Evolutionary conservation across 2,797 vertebrate genomes (phyloP).

Genomic region (Heteromormyrus szaboi): DNA sequence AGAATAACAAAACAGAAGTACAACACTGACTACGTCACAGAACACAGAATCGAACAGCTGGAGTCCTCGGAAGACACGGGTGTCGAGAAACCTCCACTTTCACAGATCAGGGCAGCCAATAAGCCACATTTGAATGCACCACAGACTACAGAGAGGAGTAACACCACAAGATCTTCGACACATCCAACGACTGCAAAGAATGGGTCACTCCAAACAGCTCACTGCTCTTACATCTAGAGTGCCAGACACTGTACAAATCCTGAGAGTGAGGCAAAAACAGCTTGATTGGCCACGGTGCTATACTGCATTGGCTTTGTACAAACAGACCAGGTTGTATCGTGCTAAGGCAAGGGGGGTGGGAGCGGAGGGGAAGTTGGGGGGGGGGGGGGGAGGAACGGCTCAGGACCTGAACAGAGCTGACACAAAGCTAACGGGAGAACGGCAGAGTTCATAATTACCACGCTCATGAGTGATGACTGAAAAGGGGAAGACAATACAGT

Average conservation of each 20-base stretch:
- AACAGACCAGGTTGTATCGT: slow-evolving; percentile 32
- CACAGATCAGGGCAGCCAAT: slow-evolving; percentile 62
- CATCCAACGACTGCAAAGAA: slow-evolving; percentile 51
- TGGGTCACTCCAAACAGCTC: slow-evolving; percentile 53
- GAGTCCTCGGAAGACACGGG: slow-evolving; percentile 45
- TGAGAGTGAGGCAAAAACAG: slow-evolving; percentile 54
- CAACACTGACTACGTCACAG: slow-evolving; percentile 55
- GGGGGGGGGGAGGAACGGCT: slow-evolving; percentile 35
- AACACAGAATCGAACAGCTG: slow-evolving; percentile 53
- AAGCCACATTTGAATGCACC: slow-evolving; percentile 58
- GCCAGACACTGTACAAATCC: slow-evolving; percentile 72
- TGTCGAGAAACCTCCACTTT: slow-evolving; percentile 43
- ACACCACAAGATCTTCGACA: slow-evolving; percentile 40
- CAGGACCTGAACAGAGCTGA: slow-evolving; percentile 74
- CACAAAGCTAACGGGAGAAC: slow-evolving; percentile 67
- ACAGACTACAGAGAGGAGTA: slow-evolving; percentile 44
- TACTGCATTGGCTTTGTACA: slow-evolving; percentile 34
- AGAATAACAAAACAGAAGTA: slow-evolving; percentile 29
- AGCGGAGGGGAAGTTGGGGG: slow-evolving; percentile 26
- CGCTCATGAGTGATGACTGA: slow-evolving; percentile 93
- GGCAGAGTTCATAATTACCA: slow-evolving; percentile 89
- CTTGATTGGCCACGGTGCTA: slow-evolving; percentile 40
- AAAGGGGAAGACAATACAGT: slow-evolving; percentile 74
- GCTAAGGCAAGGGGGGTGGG: slow-evolving; percentile 21
- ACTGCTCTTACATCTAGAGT: slow-evolving; percentile 62